Conservation (phyloP, 2,888 invertebrate species). For the Nemurella pictetii region DNA sequence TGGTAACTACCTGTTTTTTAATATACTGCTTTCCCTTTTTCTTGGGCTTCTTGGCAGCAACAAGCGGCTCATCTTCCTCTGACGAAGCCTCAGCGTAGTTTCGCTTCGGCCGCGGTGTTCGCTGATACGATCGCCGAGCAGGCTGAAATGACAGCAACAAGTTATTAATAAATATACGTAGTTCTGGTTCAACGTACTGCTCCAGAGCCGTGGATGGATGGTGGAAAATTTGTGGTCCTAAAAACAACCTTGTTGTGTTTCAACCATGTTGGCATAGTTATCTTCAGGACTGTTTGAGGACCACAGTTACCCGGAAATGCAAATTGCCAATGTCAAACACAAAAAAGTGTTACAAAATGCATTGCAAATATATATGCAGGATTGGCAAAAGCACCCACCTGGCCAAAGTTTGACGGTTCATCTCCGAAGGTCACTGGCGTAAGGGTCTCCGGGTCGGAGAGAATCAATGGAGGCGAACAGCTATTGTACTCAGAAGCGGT, state of each 20-base stretch:
- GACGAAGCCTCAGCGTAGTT: background rate
- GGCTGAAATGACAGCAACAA: background rate
- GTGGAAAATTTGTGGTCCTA: too few relatives aligned
- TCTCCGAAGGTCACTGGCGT: slow-evolving; percentile 12
- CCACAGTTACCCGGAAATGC: too few relatives aligned
- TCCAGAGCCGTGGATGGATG: too few relatives aligned
- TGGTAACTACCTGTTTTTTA: background rate
- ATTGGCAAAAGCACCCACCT: too few relatives aligned
- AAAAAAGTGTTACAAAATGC: too few relatives aligned
- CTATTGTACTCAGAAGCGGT: background rate
- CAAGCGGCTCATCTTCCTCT: background rate
- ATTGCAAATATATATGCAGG: too few relatives aligned
- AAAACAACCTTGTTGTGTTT: too few relatives aligned
- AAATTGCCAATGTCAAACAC: too few relatives aligned
- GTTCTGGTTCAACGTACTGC: too few relatives aligned
- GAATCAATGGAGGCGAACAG: background rate
- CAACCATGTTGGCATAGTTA: too few relatives aligned
- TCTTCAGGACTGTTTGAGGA: too few relatives aligned
- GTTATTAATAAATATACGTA: too few relatives aligned
- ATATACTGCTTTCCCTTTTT: background rate
- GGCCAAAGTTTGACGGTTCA: background rate
- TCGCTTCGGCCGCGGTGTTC: background rate
- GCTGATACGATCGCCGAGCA: background rate
- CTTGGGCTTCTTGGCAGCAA: background rate
- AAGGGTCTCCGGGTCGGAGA: slow-evolving; percentile 7